Base-by-base conservation (phyloP, 2,888 invertebrate genomes). In the Epistrophe grossulariae region DNA sequence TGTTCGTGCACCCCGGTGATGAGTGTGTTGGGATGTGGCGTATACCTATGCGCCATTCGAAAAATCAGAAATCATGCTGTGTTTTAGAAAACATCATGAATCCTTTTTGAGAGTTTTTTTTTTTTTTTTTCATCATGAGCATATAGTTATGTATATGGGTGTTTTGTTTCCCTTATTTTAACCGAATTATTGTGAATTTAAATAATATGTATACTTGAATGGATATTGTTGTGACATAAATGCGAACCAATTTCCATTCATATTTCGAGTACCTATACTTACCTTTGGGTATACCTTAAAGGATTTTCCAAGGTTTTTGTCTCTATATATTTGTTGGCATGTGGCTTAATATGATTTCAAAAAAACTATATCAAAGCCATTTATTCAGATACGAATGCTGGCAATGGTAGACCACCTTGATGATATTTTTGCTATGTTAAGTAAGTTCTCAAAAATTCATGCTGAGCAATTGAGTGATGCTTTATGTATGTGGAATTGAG, bases 341-440 rank as follows among this genome's bases (percentile, higher is more conserved):
- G 71, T 31, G 57, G 48, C 38, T 52, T 4, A 52, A 60, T 52
- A 78, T 24, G 57, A 60, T 45, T 68, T 76, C 28, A 35, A 28
- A 55, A 43, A 70, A 59, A 35, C n/a, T n/a, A 5, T 60, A 50
- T 24, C 38, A 74, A 35, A 73, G 60, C n/a, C 40, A 4, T 43
- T 19, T 31, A 50, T 68, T 19, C 43, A 38, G 19, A 24, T 17
- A 31, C 17, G 17, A 76, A 73, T 40, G 50, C 48, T 77, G 11
- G 31, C 5, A 38, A 52, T 85, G 73, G 77, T 70, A 81, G 85
- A 85, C 85, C 85, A 85, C 85, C 85, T 85, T 82, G 82, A 78
- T 43, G 64, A 19, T 28, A 50, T 59, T 64, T 48, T 48, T 24
- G 11, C n/a, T 35, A 24, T 24, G 60, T 35, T 78, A 43, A 62